Evolutionary conservation across 1,140 invertebrate species (phyloP), one percentile per base, ranked within the genome.

Genomic region (Polypedilum vanderplanki): DNA sequence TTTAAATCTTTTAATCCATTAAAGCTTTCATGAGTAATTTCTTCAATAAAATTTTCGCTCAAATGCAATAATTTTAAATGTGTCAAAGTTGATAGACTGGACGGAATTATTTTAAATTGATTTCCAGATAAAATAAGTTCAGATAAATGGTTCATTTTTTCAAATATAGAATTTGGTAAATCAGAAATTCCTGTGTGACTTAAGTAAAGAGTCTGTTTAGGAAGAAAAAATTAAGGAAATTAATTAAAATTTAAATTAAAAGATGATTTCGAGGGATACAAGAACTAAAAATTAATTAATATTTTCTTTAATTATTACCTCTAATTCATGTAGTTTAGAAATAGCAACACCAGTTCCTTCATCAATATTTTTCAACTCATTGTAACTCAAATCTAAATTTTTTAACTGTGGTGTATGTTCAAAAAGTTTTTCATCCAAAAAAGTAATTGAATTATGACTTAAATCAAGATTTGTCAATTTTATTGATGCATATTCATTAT

Each of bases 391-490:
- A 77, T 87, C 87, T 10, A 95, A 80, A 46, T 84, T 83, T 75
- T 86, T 87, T 70, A 95, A 79, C 74, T 87, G 85, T 0, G 85
- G 85, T 40, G 90, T 86, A 79, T 92, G 89, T 79, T 90, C 86
- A 80, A 94, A 94, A 33, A 91, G 75, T 74, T 89, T 87, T 73
- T 85, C 83, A 80, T 89, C 84, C 65, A 93, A 81, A 1, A 86
- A 88, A 75, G 90, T 87, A 24, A 93, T 86, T 75, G 84, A 77
- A 80, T 94, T 93, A 77, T 87, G 79, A 15, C 87, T 87, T 3
- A 94, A 82, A 80, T 90, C 88, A 33, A 94, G 81, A 10, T 87
- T 83, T 77, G 84, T 85, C 74, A 94, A 78, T 1, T 85, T 81
- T 67, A 93, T 85, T 15, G 88, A 88, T 76, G 87, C 85, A 79